Base-by-base conservation (phyloP, 2,113 vertebrate genomes). In the Cranoglanis bouderius region DNA sequence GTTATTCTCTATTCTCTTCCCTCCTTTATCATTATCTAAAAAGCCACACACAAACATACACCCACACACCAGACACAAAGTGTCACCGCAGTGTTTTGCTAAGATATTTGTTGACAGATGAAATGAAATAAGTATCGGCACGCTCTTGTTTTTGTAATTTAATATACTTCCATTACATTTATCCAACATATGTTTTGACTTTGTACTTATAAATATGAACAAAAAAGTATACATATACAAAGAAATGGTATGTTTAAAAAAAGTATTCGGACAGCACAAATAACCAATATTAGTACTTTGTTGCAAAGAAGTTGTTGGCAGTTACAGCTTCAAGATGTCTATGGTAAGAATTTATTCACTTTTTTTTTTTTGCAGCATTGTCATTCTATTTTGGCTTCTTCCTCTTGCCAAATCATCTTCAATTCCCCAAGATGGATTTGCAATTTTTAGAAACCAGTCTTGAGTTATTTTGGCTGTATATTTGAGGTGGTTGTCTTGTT, bases 1-100 rank as follows among this genome's bases (percentile, higher is more conserved):
- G 95, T 95, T n/a, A n/a, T n/a, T n/a, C n/a, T n/a, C n/a, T 86
- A 49, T 49, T 82, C 81, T 85, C 70, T 63, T 59, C 38, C 32
- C 10, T 88, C 49, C 59, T 59, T 43, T 43, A 43, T 70, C 67
- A 88, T 82, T 88, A 82, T 13, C 65, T 74, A 77, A 70, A 86
- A 38, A 72, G n/a, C 12, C 29, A 29, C 43, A 53, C 49, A 81
- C 77, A 81, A 2, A 81, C 46, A 32, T 29, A 53, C 16, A 80
- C 24, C 19, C 77, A 75, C 21, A 75, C 72, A 26, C 72, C 38
- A 43, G 10, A 43, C 38, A 24, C 72, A 40, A 9, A 13, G 38
- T 72, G 67, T 72, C 35, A 19, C 19, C 26, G 38, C 72, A 40
- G 38, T 43, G 40, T 43, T 75, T 5, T 26, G 19, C 40, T 5